Conservation (phyloP, 2,797 vertebrate species). For the Melopsittacus undulatus region DNA sequence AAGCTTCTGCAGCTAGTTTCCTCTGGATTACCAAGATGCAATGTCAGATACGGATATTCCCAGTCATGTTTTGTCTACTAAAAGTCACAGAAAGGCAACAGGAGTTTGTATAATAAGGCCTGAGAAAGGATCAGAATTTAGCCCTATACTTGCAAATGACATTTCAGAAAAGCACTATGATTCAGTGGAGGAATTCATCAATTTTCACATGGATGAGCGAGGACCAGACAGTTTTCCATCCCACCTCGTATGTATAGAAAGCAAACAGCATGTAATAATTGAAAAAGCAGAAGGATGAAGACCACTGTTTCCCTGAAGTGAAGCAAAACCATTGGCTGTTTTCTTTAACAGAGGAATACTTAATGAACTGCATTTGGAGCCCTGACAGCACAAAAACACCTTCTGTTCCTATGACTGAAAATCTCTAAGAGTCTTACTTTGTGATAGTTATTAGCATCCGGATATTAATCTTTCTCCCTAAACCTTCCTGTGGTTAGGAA, state of each 20-base stretch:
- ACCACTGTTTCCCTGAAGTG: neutral
- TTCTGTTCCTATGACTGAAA: neutral
- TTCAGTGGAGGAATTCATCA: neutral
- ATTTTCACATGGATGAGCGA: neutral
- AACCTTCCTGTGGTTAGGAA: neutral
- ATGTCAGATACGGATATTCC: neutral
- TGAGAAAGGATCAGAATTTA: neutral
- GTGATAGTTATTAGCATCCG: neutral
- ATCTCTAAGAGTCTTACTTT: neutral
- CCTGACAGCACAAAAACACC: neutral
- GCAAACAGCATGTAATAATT: neutral
- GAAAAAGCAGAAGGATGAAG: neutral
- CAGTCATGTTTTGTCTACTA: neutral
- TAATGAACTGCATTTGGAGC: neutral
- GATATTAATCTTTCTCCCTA: neutral
- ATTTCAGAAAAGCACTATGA: neutral
- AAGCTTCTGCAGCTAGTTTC: neutral
- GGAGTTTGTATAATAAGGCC: neutral
- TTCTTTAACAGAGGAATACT: neutral
- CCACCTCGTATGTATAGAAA: neutral
- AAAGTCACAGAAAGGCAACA: neutral
- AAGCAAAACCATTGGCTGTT: neutral
- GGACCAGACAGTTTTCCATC: neutral
- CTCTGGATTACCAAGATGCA: neutral
- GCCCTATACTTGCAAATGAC: neutral